Base-by-base conservation (phyloP, 2,797 vertebrate species). In the Borostomias antarcticus region DNA sequence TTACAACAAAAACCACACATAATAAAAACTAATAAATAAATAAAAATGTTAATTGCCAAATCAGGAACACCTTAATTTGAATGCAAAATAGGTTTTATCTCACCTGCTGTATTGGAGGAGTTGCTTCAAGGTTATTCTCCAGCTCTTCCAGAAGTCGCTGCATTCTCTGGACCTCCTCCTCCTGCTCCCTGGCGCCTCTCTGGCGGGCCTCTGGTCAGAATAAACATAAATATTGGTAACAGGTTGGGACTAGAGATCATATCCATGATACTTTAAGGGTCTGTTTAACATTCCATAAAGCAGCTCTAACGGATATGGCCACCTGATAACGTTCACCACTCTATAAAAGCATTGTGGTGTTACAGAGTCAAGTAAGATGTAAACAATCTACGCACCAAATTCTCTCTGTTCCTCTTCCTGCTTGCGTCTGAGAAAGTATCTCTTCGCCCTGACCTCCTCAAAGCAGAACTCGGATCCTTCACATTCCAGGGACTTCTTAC, bases 401-500 rank as follows among this genome's bases (percentile, higher is more conserved):
- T 91, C 82, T 4, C 83, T 86, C 43, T 80, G 82, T 63, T 91
- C 87, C 63, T 75, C 84, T 33, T 91, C 82, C 64, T 88, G 83
- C 71, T 78, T 82, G 2, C 85, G 69, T 70, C 80, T 92, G 64
- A 64, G 75, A 71, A 92, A 90, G 89, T 92, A 94, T 65, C 82
- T 79, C 0, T 30, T 57, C 0, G 93, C 92, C 50, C 92, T 45
- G 26, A 90, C 83, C 75, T 95, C 93, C 76, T 95, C 93, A 0
- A 95, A 93, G 45, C 85, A 85, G 0, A 95, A 69, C 64, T 99
- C 97, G 0, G 93, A 93, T 0, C 90, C 94, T 13, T 92, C 89
- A 9, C 87, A 92, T 2, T 84, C 1, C 0, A 99, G 92, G 9
- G 90, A 88, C 0, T 87, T 88, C 69, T 85, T 91, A 21, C 84